Conservation (phyloP, 1,140 invertebrate genomes). For the Achroia grisella region DNA sequence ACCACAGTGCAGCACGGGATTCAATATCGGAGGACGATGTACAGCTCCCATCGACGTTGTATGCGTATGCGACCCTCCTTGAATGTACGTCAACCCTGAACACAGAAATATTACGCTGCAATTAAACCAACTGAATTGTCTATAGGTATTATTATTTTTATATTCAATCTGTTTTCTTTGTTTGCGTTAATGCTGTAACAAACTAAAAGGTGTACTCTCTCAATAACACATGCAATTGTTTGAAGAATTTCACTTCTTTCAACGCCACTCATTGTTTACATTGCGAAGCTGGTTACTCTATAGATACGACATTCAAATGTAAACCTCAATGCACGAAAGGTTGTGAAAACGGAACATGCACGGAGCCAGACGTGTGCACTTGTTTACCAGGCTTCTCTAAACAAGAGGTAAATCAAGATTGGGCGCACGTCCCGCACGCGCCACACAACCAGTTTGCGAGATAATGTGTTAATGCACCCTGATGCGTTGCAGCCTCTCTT, state of each 20-base stretch:
- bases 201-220: conserved; percentile 60
- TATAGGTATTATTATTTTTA: too few relatives aligned
- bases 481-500: too few relatives aligned
- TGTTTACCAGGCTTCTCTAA: conserved; percentile 44
- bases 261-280: conserved; percentile 42
- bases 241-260: conserved; percentile 31
- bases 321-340: conserved; percentile 49
- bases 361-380: conserved; percentile 29
- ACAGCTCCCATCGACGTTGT: conserved; percentile 67
- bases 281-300: conserved; percentile 26
- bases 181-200: conserved; percentile 71
- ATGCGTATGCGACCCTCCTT: conserved; percentile 66
- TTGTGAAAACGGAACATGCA: conserved; percentile 59
- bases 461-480: conserved; percentile 67
- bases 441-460: conserved; percentile 62
- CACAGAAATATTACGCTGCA: conserved; percentile 50
- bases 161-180: conserved; percentile 66
- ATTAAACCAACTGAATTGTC: conserved; percentile 42
- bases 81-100: conserved; percentile 19
- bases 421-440: too few relatives aligned
- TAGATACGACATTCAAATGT: conserved; percentile 37
- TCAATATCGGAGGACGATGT: conserved; percentile 74
- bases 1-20: conserved; percentile 72
- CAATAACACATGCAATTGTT: conserved; percentile 70
- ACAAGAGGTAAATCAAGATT: conserved; percentile 19